Percentiles rank a stretch among this genome's conserved stretches.
These are phyloP conservation scores for Itoplectis maculator DNA, from an alignment of 2,888 invertebrate genomes.

Conservation along the genomic window DNA sequence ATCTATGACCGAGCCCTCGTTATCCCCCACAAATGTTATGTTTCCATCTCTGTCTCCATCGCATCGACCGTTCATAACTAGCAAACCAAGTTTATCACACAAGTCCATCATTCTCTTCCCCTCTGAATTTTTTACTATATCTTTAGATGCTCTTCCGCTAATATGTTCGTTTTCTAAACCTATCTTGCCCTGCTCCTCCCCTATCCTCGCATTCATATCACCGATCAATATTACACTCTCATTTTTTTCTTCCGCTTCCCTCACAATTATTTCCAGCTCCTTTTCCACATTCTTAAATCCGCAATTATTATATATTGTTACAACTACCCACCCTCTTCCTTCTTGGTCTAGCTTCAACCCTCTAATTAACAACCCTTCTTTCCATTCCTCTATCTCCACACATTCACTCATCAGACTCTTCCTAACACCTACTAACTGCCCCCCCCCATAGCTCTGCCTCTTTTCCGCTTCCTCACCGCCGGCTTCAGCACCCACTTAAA, in stretches of 20 bases:
- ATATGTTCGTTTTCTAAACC: neutral
- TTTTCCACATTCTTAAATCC: neutral
- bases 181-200: conserved; percentile 9
- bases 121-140: conserved; percentile 26
- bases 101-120: conserved; percentile 17
- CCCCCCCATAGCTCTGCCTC: conserved; percentile 45
- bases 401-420: neutral
- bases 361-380: conserved; percentile 30
- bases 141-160: conserved; percentile 4
- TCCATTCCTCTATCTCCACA: conserved; percentile 24
- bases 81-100: conserved; percentile 3
- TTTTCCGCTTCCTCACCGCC: conserved; percentile 7
- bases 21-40: conserved; percentile 7
- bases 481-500: conserved; percentile 34
- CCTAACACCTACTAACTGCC: conserved; percentile 39
- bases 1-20: conserved; percentile 43
- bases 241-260: neutral
- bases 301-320: conserved; percentile 26
- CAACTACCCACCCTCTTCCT: neutral
- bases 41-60: conserved; percentile 17
- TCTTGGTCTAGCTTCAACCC: conserved; percentile 4
- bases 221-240: conserved; percentile 19
- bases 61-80: conserved; percentile 36
- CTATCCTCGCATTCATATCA: conserved; percentile 55
- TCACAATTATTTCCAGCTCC: neutral